Percentiles rank a stretch among this genome's conserved stretches.
phyloP scores from a whole-genome alignment of 2,113 vertebrate genomes.

The Girardinichthys multiradiatus region DNA sequence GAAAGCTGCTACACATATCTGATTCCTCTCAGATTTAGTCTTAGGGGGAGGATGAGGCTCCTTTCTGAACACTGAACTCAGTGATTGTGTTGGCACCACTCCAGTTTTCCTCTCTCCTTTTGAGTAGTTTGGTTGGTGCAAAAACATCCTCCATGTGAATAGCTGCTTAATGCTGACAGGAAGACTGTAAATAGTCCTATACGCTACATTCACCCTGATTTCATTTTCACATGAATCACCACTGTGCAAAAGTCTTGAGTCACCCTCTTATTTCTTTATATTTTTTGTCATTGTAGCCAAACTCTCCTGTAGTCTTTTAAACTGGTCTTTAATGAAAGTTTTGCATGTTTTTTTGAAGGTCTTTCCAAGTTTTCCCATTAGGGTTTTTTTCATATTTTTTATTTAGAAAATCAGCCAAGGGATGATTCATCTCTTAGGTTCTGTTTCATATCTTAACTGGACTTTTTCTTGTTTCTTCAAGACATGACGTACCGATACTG shows the following conservation, averaged over 20 bases:
- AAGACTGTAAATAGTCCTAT: neutral
- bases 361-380: neutral
- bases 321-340: neutral
- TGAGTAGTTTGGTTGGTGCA: neutral
- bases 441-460: neutral
- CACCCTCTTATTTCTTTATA: neutral
- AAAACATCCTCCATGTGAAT: constrained; percentile 12
- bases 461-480: neutral
- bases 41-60: constrained; percentile 27
- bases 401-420: no score
- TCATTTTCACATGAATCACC: neutral
- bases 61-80: constrained; percentile 32
- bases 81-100: constrained; percentile 40
- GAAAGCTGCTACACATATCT: constrained; percentile 29
- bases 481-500: neutral
- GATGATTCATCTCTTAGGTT: neutral
- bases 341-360: neutral
- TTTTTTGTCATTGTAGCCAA: neutral
- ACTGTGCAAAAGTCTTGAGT: neutral
- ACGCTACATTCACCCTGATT: neutral
- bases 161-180: neutral
- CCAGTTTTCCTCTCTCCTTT: constrained; percentile 7
- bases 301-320: neutral
- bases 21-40: constrained; percentile 33
- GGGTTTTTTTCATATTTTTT: neutral